Evolutionary conservation across 2,797 vertebrate genomes (phyloP).

Genomic region (Sebastes taczanowskii): DNA sequence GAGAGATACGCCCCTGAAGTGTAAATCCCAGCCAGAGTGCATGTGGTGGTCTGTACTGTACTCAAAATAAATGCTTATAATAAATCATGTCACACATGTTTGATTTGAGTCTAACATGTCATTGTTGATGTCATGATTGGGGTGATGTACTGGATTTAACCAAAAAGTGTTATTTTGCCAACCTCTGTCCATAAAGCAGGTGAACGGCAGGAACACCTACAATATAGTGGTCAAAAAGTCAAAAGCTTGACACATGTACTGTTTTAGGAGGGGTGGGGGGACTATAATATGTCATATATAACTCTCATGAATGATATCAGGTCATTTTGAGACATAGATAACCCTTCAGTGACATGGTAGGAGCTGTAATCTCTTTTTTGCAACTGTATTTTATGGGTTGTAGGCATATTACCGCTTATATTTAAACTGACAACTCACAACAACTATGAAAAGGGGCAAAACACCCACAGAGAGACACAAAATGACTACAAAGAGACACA

Average conservation of each 20-base stretch:
- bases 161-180: background rate
- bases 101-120: background rate
- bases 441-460: too few species aligned
- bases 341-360: background rate
- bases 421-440: too few species aligned
- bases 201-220: background rate
- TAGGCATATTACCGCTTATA: too few species aligned
- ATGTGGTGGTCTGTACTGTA: background rate
- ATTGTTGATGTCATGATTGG: background rate
- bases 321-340: background rate
- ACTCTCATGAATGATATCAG: background rate
- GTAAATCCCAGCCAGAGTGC: background rate
- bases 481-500: background rate
- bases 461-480: background rate
- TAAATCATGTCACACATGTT: background rate
- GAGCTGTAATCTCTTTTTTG: background rate
- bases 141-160: too few species aligned
- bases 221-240: background rate
- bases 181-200: background rate
- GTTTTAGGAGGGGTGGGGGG: too few species aligned
- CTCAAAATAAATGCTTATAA: background rate
- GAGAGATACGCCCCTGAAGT: background rate
- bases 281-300: background rate
- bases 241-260: background rate
- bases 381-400: too few species aligned